Evolutionary conservation across 2,888 invertebrate species (phyloP).

Genomic region (Melolontha melolontha): DNA sequence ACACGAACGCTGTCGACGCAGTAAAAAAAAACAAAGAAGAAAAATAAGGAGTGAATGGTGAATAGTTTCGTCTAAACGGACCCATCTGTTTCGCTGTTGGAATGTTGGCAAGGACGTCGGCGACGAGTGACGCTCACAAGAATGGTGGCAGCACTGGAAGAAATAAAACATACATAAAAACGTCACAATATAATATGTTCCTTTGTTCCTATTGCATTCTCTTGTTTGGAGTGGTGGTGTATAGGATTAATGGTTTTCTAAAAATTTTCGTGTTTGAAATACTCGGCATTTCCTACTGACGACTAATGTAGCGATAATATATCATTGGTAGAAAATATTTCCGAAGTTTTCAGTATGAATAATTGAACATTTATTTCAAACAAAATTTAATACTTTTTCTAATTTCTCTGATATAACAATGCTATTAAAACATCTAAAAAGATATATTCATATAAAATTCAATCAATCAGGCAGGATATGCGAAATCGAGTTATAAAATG

Average conservation of each 20-base stretch:
- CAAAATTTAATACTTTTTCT: too few species aligned
- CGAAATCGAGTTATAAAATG: too few species aligned
- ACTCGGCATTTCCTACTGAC: too few species aligned
- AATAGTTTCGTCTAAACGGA: conserved; percentile 5
- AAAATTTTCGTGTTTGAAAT: too few species aligned
- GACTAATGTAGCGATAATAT: too few species aligned
- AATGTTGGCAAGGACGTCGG: conserved; percentile 6
- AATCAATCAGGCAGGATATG: too few species aligned
- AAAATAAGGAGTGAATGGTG: conserved; percentile 6
- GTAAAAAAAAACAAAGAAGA: conserved; percentile 15
- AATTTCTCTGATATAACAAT: too few species aligned
- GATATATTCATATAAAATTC: too few species aligned
- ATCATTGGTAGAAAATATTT: too few species aligned
- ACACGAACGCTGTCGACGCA: conserved; percentile 17
- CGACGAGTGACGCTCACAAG: not conserved
- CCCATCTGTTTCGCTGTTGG: not conserved
- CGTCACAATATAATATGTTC: conserved; percentile 9
- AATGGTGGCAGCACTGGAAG: conserved; percentile 8
- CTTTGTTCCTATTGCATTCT: conserved; percentile 21
- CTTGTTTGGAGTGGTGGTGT: conserved; percentile 23
- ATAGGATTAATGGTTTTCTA: conserved; percentile 24
- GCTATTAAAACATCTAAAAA: too few species aligned
- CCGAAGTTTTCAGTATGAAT: too few species aligned
- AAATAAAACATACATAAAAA: conserved; percentile 33
- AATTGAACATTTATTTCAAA: too few species aligned